Evolutionary conservation across 2,113 vertebrate species (phyloP), one percentile per base, ranked within the genome.

Genomic region (Brachyhypopomus occidentalis): DNA sequence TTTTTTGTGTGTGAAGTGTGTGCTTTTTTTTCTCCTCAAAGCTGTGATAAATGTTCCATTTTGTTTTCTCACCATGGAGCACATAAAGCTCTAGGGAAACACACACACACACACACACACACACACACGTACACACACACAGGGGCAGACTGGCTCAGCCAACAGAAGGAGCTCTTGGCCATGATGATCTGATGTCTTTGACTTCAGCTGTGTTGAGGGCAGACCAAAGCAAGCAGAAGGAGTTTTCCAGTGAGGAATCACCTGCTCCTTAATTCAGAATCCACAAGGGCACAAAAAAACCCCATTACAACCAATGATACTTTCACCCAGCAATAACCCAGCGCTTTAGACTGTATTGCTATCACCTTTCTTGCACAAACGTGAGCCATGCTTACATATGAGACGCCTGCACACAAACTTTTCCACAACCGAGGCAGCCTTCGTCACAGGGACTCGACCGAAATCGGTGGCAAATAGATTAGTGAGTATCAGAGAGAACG

Each of bases 401-500:
- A 14, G 19, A 14, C 20, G 5, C 36, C 16, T 36, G 17, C 17
- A 36, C 8, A 19, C 30, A 36, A 36, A 67, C 4, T 20, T 75
- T 82, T 45, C 66, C 60, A 76, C 45, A 76, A 8, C 58, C 72
- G 75, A 83, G 80, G 88, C 87, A 87, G 75, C 56, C 77, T 81
- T 79, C 86, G 62, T 81, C 62, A 16, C 23, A 75, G 67, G 77
- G 85, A 86, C 80, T 63, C 22, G 5, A 88, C 80, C 38, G 70
- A 6, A 45, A 77, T 66, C 81, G 36, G 78, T 72, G 81, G 81
- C 84, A 83, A 87, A 89, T 75, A 59, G 74, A 83, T 87, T 83
- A 62, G 66, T 2, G 60, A 84, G 77, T 88, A 90, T 88, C 81
- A 86, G 62, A 88, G 77, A 87, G 25, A 87, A 87, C 77, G 78